These are phyloP conservation scores for Buceros bicornis DNA, from an alignment of 2,797 vertebrate species.

Conservation along the genomic window DNA sequence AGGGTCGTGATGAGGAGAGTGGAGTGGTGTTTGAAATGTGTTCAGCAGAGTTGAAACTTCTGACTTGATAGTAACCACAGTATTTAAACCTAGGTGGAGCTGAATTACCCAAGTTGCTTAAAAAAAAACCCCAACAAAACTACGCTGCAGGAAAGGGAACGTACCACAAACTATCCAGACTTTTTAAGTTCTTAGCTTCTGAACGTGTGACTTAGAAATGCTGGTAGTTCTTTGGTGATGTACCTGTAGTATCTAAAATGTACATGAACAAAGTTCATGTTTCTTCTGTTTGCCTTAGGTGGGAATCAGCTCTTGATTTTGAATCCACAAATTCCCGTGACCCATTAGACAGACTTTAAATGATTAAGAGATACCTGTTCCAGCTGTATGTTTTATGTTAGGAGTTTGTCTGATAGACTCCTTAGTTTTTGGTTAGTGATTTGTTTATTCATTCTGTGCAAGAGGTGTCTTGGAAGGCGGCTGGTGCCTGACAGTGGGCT, in stretches of 20 bases:
- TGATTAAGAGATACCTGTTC: neutral
- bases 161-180: neutral
- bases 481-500: rapidly evolving
- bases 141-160: rapidly evolving
- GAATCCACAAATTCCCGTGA: neutral
- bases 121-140: neutral
- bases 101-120: neutral
- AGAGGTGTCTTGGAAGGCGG: neutral
- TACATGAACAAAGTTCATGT: neutral
- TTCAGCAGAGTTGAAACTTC: neutral
- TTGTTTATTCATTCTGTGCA: neutral
- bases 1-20: neutral
- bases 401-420: neutral
- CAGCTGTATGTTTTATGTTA: neutral
- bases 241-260: neutral
- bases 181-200: neutral
- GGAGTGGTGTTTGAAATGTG: neutral
- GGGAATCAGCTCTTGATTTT: neutral
- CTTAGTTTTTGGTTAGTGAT: neutral
- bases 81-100: neutral
- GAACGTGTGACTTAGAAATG: neutral
- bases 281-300: neutral
- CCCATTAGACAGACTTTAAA: neutral
- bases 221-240: neutral
- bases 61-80: neutral